Evolutionary conservation across 1,140 invertebrate species (phyloP), one percentile per base, ranked within the genome.

Genomic region (Saccostrea echinata): DNA sequence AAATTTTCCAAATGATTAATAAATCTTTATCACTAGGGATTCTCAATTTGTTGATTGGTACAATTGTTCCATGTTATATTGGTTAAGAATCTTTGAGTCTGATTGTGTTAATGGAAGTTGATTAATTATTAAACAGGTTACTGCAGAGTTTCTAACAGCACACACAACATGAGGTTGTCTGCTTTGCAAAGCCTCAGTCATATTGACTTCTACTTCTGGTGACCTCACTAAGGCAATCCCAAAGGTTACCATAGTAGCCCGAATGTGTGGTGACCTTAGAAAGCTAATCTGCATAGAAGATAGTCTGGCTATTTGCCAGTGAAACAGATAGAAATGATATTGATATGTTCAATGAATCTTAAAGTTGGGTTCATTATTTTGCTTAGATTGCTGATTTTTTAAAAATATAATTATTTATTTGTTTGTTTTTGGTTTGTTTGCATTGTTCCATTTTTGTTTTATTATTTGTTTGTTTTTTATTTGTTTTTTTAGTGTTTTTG

Each of bases 61-160:
- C 43, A 43, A 43, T 43, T 43, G 43, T 43, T 43, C 43, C 43
- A 43, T 43, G 43, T 43, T 43, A 43, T 43, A 1, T 43, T 43
- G 43, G 43, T 43, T 1, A 8, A 61, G 8, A 21, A 21, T 61
- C 21, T 16, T 21, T 61, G 55, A 21, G n/a, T 76, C 16, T 76
- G 68, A 76, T 76, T 35, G 27, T 76, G 16, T 76, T 30, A 76
- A 76, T 76, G 68, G n/a, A 71, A 71, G 24, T 13, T 27, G 64
- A 71, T 71, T 71, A 71, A 71, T 71, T 71, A 76, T 76, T 76
- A 76, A 76, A 30, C 68, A 76, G 68, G 30, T 30, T 16, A 30
- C 68, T 76, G 68, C 27, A 30, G 64, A 71, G 68, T 13, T 76
- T 76, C 16, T 30, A 76, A 27, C 24, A 16, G 6, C 12, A 76